phyloP scores from a whole-genome alignment of 2,888 invertebrate genomes.

The Sericinus montela region DNA sequence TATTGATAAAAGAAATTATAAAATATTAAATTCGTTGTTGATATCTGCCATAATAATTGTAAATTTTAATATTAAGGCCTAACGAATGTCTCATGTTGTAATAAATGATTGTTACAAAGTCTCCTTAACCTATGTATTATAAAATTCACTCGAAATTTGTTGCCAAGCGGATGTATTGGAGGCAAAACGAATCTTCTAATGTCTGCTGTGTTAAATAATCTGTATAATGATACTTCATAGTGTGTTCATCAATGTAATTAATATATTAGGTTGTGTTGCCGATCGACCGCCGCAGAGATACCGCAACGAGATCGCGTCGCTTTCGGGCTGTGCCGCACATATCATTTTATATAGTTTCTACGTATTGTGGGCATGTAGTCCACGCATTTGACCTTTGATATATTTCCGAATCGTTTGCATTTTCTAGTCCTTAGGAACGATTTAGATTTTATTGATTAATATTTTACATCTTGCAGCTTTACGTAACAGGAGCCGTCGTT shows the following conservation, averaged over 20 bases:
- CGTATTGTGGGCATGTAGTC: slow-evolving; percentile 42
- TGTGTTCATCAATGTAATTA: slow-evolving; percentile 50
- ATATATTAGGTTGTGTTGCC: slow-evolving; percentile 33
- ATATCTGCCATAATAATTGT: slow-evolving; percentile 78
- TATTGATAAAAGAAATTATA: slow-evolving; percentile 41
- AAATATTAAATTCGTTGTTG: slow-evolving; percentile 64
- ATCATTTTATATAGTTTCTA: slow-evolving; percentile 50
- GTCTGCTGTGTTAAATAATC: slow-evolving; percentile 46
- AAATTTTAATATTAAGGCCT: slow-evolving; percentile 74
- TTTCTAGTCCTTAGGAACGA: slow-evolving; percentile 72
- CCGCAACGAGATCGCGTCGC: slow-evolving; percentile 37
- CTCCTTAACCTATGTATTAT: slow-evolving; percentile 27
- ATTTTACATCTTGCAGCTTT: slow-evolving; percentile 39
- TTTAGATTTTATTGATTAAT: slow-evolving; percentile 46
- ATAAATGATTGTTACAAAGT: slow-evolving; percentile 58
- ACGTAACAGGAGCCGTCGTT: slow-evolving; percentile 32
- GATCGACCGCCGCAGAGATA: slow-evolving; percentile 34
- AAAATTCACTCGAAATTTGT: slow-evolving; percentile 28
- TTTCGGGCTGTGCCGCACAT: slow-evolving; percentile 52
- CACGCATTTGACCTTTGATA: slow-evolving; percentile 37
- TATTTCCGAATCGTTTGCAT: slow-evolving; percentile 67
- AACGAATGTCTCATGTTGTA: slow-evolving; percentile 73
- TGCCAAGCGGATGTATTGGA: slow-evolving; percentile 9
- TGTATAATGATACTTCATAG: slow-evolving; percentile 44
- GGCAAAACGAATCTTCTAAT: slow-evolving; percentile 10